Evolutionary conservation across 2,797 vertebrate genomes (phyloP), one percentile per base, ranked within the genome.

Genomic region (Danio aesculapii): DNA sequence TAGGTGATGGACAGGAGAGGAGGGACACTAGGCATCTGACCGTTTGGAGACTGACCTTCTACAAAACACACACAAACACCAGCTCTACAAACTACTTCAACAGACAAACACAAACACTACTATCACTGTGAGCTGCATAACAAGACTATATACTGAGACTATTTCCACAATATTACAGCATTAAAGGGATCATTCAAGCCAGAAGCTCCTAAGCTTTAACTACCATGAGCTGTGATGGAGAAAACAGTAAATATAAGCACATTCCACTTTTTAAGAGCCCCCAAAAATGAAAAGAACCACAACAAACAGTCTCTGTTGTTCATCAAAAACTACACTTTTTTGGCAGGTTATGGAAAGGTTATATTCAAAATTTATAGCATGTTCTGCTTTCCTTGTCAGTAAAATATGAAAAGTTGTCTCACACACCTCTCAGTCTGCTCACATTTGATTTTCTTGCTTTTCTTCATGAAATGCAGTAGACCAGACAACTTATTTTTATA

Each of bases 1-100:
- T 96, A 97, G 92, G 92, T 95, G 95, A 97, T 94, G 75, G 95
- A 97, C 87, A 98, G 94, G 86, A 96, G 94, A 87, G 95, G 95
- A 81, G 93, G 93, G 89, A 91, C 93, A 89, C 95, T 96, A 95
- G 95, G 92, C 91, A 93, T 96, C 89, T 86, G 93, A 85, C 89
- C 93, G 88, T 90, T 95, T 89, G 95, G 92, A 88, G 93, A 94
- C 89, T 95, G 95, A 94, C 93, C 95, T 85, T 95, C 95, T 97
- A 94, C 91, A 96, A 97, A 71, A 81, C 73, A 84, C 43, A 81
- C 77, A 77, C 30, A 14, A 58, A 77, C 59, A 73, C 64, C 41
- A 77, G 41, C 49, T 55, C 50, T 67, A 57, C 39, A 4, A 55
- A 74, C 83, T 84, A 84, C 30, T 13, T 71, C 73, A 59, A 59